Base-by-base conservation (phyloP, 2,797 vertebrate species). In the Spheniscus humboldti region DNA sequence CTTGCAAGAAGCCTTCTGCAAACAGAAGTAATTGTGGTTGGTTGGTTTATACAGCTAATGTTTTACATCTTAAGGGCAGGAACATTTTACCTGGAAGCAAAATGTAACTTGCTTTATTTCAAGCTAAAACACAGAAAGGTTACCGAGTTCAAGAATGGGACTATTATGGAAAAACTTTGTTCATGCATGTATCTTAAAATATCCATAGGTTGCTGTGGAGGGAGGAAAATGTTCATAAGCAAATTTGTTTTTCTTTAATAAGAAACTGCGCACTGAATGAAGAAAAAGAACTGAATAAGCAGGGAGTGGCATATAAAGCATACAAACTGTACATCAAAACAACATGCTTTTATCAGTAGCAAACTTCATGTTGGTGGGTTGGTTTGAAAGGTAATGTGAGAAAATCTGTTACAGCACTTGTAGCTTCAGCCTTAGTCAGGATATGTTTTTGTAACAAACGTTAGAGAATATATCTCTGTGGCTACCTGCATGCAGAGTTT, bases 401-500 rank as follows among this genome's bases (percentile, higher is more conserved):
- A 48, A 73, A 69, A 72, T 7, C 13, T 5, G 0, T 55, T 13
- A 5, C 30, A 52, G 25, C 9, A 27, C 66, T 37, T 48, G 24
- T 17, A 73, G 18, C 57, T 39, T 69, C 43, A 64, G 22, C 27
- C 67, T 75, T 37, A 67, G n/a, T 19, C 22, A 75, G 55, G 45
- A 17, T 48, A 8, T 28, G 9, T 10, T 84, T 69, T 67, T 77
- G 37, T 69, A 88, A 41, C 2, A 20, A 93, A 63, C 1, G 0
- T 52, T 56, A 86, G 18, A 52, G 10, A 66, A n/a, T 31, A 6
- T 23, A 27, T 60, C n/a, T 81, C 41, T 35, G 17, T 8, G 50
- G 27, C 33, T 0, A 14, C 25, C 11, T 4, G 4, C 18, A 20
- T 0, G 0, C 0, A 4, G 8, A 5, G 2, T 37, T 86, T 68